Conservation (phyloP, 2,113 vertebrate species). For the Osmerus mordax region DNA sequence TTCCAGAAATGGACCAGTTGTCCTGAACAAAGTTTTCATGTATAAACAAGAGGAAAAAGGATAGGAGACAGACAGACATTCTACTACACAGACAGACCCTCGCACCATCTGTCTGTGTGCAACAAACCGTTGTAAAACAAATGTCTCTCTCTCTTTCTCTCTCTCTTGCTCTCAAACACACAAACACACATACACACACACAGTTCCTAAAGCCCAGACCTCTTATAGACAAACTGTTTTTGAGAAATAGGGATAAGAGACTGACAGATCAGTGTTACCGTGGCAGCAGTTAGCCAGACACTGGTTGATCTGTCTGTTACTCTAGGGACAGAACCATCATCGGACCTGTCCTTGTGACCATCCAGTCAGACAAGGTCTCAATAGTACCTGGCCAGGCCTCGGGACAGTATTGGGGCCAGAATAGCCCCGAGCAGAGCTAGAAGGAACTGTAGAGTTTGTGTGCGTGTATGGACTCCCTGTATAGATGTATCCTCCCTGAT, state of each 20-base stretch:
- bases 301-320: too few relatives aligned
- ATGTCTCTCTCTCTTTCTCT: slow-evolving; percentile 37
- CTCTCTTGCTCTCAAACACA: slow-evolving; percentile 14
- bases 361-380: too few relatives aligned
- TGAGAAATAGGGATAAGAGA: too few relatives aligned
- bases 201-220: slow-evolving; percentile 12
- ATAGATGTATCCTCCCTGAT: background rate
- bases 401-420: too few relatives aligned
- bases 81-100: slow-evolving; percentile 6
- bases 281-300: too few relatives aligned
- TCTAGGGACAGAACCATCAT: too few relatives aligned
- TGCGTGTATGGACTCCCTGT: background rate
- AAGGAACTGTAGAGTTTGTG: background rate
- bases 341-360: too few relatives aligned
- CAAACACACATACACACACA: background rate
- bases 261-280: too few relatives aligned
- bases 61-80: background rate
- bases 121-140: slow-evolving; percentile 40
- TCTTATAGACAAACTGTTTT: too few relatives aligned
- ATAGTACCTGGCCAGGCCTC: too few relatives aligned
- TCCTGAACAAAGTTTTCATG: slow-evolving; percentile 12
- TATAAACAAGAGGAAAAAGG: background rate
- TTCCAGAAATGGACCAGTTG: slow-evolving; percentile 13
- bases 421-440: too few relatives aligned
- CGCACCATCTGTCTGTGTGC: slow-evolving; percentile 51